phyloP scores from a whole-genome alignment of 2,113 vertebrate species.

The Cololabis saira region DNA sequence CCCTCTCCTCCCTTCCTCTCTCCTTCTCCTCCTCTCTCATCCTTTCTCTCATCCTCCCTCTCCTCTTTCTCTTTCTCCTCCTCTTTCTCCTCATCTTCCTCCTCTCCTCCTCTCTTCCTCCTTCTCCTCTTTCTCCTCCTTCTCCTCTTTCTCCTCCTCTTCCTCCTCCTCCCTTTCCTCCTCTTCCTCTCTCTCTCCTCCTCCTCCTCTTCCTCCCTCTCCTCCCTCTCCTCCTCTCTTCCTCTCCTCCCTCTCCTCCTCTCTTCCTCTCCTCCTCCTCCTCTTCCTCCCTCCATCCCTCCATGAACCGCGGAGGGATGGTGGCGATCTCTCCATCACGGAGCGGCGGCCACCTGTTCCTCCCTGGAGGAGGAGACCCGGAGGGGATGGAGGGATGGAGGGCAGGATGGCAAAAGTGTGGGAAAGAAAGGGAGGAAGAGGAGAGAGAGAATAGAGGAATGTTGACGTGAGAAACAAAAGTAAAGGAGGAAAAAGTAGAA shows the following conservation, averaged over 20 bases:
- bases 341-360: constrained; percentile 65
- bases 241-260: constrained; percentile 33
- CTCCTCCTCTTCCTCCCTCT: too few relatives aligned
- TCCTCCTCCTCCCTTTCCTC: constrained; percentile 1
- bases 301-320: constrained; percentile 27
- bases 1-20: too few relatives aligned
- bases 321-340: constrained; percentile 22
- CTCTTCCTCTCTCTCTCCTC: not conserved
- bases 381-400: constrained; percentile 43
- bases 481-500: not conserved
- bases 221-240: constrained; percentile 12
- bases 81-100: too few relatives aligned
- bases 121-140: too few relatives aligned
- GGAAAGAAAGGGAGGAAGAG: not conserved
- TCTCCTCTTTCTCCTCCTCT: constrained; percentile 38
- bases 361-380: constrained; percentile 42
- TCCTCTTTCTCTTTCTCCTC: too few relatives aligned
- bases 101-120: too few relatives aligned
- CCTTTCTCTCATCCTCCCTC: constrained; percentile 5
- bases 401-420: not conserved
- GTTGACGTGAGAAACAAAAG: not conserved
- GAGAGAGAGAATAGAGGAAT: not conserved
- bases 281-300: constrained; percentile 51
- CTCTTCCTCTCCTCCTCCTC: constrained; percentile 33
- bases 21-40: constrained; percentile 37